These are phyloP conservation scores for Ptychobarbus kaznakovi DNA, from an alignment of 2,797 vertebrate genomes.

Conservation along the genomic window DNA sequence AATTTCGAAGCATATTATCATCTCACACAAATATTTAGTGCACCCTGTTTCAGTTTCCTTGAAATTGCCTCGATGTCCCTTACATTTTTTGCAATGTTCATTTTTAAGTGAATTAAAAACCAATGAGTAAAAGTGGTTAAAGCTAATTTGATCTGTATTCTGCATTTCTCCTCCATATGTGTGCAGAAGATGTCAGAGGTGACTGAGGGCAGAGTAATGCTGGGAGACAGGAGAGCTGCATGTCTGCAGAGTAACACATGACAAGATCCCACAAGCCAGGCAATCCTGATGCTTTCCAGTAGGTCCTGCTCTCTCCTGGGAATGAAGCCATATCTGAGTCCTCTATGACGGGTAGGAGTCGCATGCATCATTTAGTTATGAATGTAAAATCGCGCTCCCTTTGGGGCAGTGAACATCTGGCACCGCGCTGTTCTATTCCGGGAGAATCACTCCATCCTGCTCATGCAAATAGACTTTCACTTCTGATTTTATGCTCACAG, in stretches of 20 bases:
- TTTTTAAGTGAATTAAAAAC: background rate
- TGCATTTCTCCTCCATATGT: background rate
- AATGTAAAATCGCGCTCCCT: constrained; percentile 17
- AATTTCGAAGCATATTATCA: background rate
- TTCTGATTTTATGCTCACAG: background rate
- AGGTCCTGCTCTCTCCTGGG: background rate
- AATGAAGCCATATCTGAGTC: constrained; percentile 16
- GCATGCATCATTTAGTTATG: constrained; percentile 28
- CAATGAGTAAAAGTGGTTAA: background rate
- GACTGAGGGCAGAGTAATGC: background rate
- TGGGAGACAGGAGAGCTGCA: background rate
- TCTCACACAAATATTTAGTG: background rate
- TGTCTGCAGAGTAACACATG: background rate
- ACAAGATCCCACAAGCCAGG: background rate
- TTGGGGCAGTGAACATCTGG: constrained; percentile 32
- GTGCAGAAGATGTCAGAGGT: background rate
- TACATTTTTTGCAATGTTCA: background rate
- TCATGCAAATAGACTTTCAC: constrained; percentile 29
- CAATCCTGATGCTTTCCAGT: background rate
- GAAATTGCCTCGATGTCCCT: background rate
- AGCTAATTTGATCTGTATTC: background rate
- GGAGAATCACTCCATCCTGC: background rate
- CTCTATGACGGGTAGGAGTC: background rate
- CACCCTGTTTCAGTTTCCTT: background rate
- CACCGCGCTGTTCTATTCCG: background rate